Base-by-base conservation (phyloP, 23 tunicate species). In the Halocynthia roretzi region DNA sequence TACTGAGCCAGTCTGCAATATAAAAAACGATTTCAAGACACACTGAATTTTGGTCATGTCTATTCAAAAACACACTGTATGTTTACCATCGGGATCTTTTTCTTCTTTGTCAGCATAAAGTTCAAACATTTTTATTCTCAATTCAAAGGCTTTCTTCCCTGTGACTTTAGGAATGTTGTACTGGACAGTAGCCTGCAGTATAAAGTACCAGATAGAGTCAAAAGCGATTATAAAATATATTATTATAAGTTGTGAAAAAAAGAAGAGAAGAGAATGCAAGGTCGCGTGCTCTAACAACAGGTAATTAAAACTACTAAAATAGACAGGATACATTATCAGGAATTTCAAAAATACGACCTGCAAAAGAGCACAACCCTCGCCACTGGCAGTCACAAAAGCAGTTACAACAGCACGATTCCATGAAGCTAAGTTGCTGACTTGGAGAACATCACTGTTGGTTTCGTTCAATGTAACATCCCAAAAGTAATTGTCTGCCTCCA, bases 311-410 rank as follows among this genome's bases (percentile, higher is more conserved):
- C 44, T 31, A 31, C 44, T 31, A 31, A 31, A 31, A 0, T 31
- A 31, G 44, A 31, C 44, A 81, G 63, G 18, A 10, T 22, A 11
- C 44, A 1, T 31, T 31, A 31, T 31, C 4, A 4, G 44, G 44
- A 31, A 31, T 31, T 31, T 31, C 44, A 31, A 31, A 0, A 31
- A 31, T 31, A 31, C 44, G 20, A 92, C 98, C 78, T 92, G 99
- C 77, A 89, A 54, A 8, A 95, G 62, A 8, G 93, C 99, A 72
- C 99, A 95, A 60, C 99, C 99, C 23, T 84, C 90, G 40, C 99
- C 99, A 51, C 55, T 73, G 7, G 99, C 96, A 6, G 74, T 68
- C 10, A 95, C 91, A 54, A 95, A 89, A 51, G 89, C 67, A 10
- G 84, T 77, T 14, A 53, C 55, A n/a, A 44, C 60, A 7, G 84